Evolutionary conservation across 2,113 vertebrate genomes (phyloP), one percentile per base, ranked within the genome.

Genomic region (Lepus europaeus): DNA sequence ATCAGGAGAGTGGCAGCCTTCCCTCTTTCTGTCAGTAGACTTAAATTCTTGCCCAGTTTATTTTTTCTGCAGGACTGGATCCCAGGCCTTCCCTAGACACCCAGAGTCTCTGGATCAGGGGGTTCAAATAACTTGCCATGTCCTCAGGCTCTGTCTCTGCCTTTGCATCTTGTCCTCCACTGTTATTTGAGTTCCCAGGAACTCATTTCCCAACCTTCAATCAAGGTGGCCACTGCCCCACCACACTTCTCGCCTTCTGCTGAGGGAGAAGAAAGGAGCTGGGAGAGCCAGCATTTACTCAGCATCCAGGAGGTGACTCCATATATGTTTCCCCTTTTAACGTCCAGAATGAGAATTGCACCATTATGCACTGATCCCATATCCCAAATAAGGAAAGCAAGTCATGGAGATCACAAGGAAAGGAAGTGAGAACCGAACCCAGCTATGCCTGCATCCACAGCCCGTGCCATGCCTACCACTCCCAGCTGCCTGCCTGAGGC

Each of bases 341-440:
- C 14, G 56, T 11, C 81, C 36, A 10, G 74, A 51, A 56, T 56
- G n/a, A 87, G 29, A 77, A 80, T 81, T 39, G 49, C 80, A 80
- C 33, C 79, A 81, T 68, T 61, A 83, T 36, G 6, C 59, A 89
- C 7, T 59, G 77, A 93, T 51, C 27, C 63, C 25, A 59, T 66
- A 68, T 64, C 87, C 90, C 84, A 87, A 91, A 81, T 17, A 39
- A 93, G 77, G 11, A 77, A 61, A 83, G 56, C 45, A 85, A 90
- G 51, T 94, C 80, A 76, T 76, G 78, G 85, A 1, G 66, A 64
- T 91, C 45, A 27, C 29, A 45, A 64, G 87, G 25, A 78, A 78
- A 19, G 87, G 87, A 79, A 69, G 9, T 27, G 10, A 90, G 45
- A 77, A 45, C 59, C 76, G 84, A 69, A 45, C 70, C 79, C 77